Base-by-base conservation (phyloP, 2,797 vertebrate species). In the Phrynocephalus guinanensis region DNA sequence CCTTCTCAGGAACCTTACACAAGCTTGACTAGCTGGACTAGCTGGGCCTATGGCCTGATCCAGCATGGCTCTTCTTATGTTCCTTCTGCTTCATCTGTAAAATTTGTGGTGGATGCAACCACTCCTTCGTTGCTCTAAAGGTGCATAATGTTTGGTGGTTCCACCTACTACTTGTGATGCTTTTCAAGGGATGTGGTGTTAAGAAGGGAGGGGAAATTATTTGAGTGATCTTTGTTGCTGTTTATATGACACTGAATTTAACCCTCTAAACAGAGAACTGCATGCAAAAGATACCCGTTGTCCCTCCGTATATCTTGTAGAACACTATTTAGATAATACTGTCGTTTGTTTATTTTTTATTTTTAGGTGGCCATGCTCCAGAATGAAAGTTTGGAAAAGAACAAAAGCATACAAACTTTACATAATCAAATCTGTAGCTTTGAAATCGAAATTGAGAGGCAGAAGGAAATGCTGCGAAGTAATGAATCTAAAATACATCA, bases 361-460 rank as follows among this genome's bases (percentile, higher is more conserved):
- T 93, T 92, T 63, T 93, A 97, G 97, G 97, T 97, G 83, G 97
- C 97, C 87, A 90, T 97, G 94, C 95, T 97, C 88, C 97, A 97
- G 92, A 97, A 97, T 88, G 97, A 97, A 92, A 97, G 96, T 89
- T 96, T 96, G 78, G 97, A 97, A 91, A 97, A 97, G 90, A 97
- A 97, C 94, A 97, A 97, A 95, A 97, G 96, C 93, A 97, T 97
- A 83, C 97, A 97, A 85, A 96, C 97, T 90, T 90, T 97, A 92
- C 97, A 97, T 93, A 97, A 97, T 89, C 97, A 97, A 92, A 97
- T 97, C 91, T 97, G 97, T 87, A 97, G 96, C 95, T 97, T 97
- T 85, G 97, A 97, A 89, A 96, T 97, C 83, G 97, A 97, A 90
- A 97, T 97, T 22, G 97, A 97, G 93, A 96, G 97, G 89, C 97